These are phyloP conservation scores for Drosophila albomicans DNA, from an alignment of 1,140 invertebrate genomes.

Conservation along the genomic window DNA sequence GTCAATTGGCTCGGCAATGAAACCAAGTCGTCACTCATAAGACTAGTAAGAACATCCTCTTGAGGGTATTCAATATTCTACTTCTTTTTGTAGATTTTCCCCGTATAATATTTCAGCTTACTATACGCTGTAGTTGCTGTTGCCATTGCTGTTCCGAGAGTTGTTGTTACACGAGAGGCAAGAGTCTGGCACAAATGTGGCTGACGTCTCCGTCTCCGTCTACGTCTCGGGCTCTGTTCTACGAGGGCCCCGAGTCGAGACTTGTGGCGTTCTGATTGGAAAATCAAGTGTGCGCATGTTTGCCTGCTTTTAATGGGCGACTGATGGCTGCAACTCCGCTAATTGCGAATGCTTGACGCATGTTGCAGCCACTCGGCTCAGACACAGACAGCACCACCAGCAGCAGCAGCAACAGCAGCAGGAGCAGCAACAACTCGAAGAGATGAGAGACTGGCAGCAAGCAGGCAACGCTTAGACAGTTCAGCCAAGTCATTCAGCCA, in stretches of 20 bases:
- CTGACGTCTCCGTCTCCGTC: slow-evolving; percentile 61
- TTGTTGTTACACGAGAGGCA: slow-evolving; percentile 50
- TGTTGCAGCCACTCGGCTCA: slow-evolving; percentile 76
- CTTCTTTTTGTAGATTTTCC: neutral
- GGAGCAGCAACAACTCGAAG: slow-evolving; percentile 16
- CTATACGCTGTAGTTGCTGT: neutral
- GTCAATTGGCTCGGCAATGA: neutral
- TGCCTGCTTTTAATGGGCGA: slow-evolving; percentile 79
- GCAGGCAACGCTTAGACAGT: slow-evolving; percentile 65
- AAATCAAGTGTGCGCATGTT: slow-evolving; percentile 77
- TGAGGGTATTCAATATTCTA: slow-evolving; percentile 10
- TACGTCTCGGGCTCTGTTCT: slow-evolving; percentile 29
- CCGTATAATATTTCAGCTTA: slow-evolving; percentile 24
- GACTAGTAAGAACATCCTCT: neutral
- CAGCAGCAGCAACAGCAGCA: slow-evolving; percentile 14
- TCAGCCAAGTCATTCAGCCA: slow-evolving; percentile 55
- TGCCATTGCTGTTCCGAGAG: slow-evolving; percentile 21
- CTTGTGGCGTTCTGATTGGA: slow-evolving; percentile 71
- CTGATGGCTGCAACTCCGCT: slow-evolving; percentile 75
- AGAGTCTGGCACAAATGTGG: slow-evolving; percentile 71
- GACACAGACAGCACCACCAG: slow-evolving; percentile 55
- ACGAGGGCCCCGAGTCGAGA: neutral
- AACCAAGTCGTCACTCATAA: neutral
- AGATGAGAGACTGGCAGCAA: slow-evolving; percentile 18
- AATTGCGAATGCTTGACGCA: slow-evolving; percentile 83